A percentile compares a stretch with the other conserved stretches of the same genome.
phyloP scores from a whole-genome alignment of 92 coral and sea anemone species.

The Zoanthus gigantus region DNA sequence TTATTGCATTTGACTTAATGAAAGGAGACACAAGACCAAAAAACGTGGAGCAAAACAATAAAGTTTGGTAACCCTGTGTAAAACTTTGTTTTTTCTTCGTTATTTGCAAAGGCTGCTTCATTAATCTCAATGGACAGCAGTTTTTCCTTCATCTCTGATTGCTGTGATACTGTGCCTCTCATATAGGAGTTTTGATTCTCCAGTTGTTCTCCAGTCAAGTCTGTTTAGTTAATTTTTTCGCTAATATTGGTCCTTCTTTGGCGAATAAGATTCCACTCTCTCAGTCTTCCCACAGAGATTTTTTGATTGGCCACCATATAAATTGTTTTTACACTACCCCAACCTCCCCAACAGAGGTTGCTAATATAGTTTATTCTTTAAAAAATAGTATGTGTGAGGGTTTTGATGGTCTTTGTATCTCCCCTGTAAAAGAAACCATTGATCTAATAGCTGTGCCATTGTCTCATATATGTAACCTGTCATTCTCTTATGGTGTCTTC shows the following conservation, averaged over 20 bases:
- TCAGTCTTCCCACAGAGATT: too few relatives aligned
- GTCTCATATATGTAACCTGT: slow-evolving; percentile 45
- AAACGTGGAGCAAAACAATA: slow-evolving; percentile 20
- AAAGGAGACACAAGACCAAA: slow-evolving; percentile 11
- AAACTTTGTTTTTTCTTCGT: too few relatives aligned
- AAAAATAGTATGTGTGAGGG: slow-evolving; percentile 37
- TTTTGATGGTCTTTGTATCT: slow-evolving; percentile 36
- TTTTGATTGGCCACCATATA: too few relatives aligned
- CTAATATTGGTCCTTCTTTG: too few relatives aligned
- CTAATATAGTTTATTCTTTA: too few relatives aligned
- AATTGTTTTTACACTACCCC: too few relatives aligned
- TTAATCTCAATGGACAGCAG: background rate
- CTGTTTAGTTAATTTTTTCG: too few relatives aligned
- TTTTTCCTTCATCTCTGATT: background rate
- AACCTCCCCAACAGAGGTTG: too few relatives aligned
- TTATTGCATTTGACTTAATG: slow-evolving; percentile 33
- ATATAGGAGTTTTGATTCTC: background rate
- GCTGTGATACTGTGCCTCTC: background rate
- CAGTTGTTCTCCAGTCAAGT: background rate
- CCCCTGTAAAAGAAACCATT: slow-evolving; percentile 30
- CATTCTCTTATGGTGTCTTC: slow-evolving; percentile 25
- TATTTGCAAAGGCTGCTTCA: background rate
- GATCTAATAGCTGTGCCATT: slow-evolving; percentile 33
- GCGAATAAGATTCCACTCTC: too few relatives aligned
- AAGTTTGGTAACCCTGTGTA: background rate